phyloP scores from a whole-genome alignment of 2,113 vertebrate species.

The Channa maculata region DNA sequence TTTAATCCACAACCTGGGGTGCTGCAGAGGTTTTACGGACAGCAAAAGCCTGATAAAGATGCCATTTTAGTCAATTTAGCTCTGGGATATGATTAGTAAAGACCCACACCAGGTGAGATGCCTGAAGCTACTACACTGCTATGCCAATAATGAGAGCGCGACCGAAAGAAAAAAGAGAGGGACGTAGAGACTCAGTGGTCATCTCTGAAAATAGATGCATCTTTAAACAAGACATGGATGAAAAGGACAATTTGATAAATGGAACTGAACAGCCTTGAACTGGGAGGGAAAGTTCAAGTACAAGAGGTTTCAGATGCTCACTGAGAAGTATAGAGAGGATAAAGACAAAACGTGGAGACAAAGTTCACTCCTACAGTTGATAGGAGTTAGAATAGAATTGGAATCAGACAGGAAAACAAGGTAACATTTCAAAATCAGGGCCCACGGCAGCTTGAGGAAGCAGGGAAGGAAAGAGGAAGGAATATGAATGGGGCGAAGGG shows the following conservation, averaged over 20 bases:
- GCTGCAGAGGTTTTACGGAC: constrained; percentile 62
- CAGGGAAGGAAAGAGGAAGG: constrained; percentile 29
- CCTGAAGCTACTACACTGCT: constrained; percentile 47
- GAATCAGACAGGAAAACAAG: constrained; percentile 17
- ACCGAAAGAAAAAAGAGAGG: neutral
- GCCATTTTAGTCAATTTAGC: constrained; percentile 73
- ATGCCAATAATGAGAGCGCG: constrained; percentile 43
- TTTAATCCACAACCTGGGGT: constrained; percentile 62
- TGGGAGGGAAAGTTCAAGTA: neutral
- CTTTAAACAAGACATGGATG: constrained; percentile 26
- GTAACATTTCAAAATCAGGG: constrained; percentile 12
- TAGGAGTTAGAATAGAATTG: constrained; percentile 7
- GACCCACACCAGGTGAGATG: constrained; percentile 68
- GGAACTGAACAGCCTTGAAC: neutral
- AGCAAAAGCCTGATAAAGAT: constrained; percentile 76
- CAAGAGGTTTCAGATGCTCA: constrained; percentile 18
- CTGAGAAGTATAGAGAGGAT: neutral
- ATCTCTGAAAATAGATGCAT: constrained; percentile 22
- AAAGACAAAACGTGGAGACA: constrained; percentile 9
- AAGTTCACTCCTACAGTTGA: neutral
- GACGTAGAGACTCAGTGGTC: constrained; percentile 9
- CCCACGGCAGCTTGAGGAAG: neutral
- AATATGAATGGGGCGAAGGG: constrained; percentile 44
- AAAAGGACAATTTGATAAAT: constrained; percentile 41
- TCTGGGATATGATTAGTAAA: constrained; percentile 70